Conservation (phyloP, 2,888 invertebrate species). For the Argyra leucocephala region DNA sequence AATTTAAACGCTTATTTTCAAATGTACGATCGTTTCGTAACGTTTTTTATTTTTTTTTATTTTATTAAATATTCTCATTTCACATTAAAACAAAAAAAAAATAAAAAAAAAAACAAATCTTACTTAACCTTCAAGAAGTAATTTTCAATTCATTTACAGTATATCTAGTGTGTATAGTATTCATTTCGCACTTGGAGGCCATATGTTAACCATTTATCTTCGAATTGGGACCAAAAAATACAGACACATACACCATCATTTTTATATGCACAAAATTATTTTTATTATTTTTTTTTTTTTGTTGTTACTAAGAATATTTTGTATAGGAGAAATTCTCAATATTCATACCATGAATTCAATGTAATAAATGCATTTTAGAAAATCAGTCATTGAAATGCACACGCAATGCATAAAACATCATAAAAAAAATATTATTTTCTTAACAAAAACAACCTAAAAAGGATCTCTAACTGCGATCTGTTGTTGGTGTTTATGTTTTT, state of each 20-base stretch:
- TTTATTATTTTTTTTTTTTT: neutral
- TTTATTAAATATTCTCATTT: too few species aligned
- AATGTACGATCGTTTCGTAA: too few species aligned
- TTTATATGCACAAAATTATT: too few species aligned
- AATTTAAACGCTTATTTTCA: too few species aligned
- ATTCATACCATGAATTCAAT: neutral
- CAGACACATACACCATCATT: too few species aligned
- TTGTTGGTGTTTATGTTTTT: neutral
- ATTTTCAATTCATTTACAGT: neutral
- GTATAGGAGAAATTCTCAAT: neutral
- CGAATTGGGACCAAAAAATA: neutral
- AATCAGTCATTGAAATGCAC: too few species aligned
- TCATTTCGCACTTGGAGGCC: conserved; percentile 1
- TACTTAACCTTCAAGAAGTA: neutral
- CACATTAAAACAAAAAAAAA: neutral
- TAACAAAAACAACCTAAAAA: neutral
- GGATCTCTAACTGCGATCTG: neutral
- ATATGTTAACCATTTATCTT: conserved; percentile 3
- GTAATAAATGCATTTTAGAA: neutral
- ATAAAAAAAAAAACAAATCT: neutral
- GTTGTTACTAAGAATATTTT: neutral
- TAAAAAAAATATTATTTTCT: neutral
- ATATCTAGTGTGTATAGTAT: too few species aligned
- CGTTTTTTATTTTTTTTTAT: neutral
- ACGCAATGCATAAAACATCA: too few species aligned